Evolutionary conservation across 2,888 invertebrate genomes (phyloP), one percentile per base, ranked within the genome.

Genomic region (Cosmia trapezina): DNA sequence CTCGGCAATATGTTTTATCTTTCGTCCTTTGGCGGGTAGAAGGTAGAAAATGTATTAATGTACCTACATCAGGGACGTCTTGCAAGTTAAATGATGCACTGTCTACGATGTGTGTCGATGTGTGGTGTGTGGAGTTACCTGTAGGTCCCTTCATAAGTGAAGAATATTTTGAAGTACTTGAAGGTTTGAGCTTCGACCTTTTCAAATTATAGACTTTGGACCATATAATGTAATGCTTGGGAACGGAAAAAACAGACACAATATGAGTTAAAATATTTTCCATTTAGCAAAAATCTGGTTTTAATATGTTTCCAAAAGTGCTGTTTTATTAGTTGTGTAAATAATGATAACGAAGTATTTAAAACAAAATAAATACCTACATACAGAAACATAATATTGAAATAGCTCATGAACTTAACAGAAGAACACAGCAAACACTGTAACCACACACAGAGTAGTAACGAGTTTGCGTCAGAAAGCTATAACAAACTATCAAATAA

Each of bases 1-100:
- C 75, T 80, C 73, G 60, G 76, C 82, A 73, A 75, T 83, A 83
- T 69, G 72, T 83, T 83, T 85, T 83, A 76, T 78, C 70, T 80
- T 79, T 78, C 78, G 60, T 77, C 75, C 77, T 81, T 80, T 83
- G 76, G 81, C 76, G 84, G 78, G 69, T 65, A 70, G 54, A 65
- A 66, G 61, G 53, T 78, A 80, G 66, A 61, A 83, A 77, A 71
- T 60, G 59, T 66, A 83, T 80, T 76, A 75, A 75, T 83, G 76
- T 59, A 51, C 64, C 51, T 80, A 74, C 66, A 80, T 81, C 81
- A 83, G 61, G 66, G 47, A 70, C 22, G 49, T 47, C 83, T 74
- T 70, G 51, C 37, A 28, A 63, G 69, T 63, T 56, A 67, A 66
- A 37, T 68, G 43, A 68, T 60, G 80, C 33, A 67, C 60, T 68